Evolutionary conservation across 2,888 invertebrate genomes (phyloP), one percentile per base, ranked within the genome.

Genomic region (Lochmaea capreae): DNA sequence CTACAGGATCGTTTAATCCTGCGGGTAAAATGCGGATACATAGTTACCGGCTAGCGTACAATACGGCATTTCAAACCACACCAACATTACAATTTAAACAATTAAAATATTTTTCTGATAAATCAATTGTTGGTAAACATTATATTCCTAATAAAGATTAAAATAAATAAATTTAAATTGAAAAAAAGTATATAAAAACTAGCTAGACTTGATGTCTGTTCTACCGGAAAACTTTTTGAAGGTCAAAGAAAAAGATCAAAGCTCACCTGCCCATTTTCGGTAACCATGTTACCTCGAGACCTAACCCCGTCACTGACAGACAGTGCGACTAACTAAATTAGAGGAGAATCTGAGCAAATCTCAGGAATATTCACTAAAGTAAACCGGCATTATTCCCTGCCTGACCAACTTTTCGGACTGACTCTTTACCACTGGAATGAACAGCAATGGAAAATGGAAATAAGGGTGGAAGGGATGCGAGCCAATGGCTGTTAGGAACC

Each of bases 201-300:
- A 33, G 5, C 33, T 33, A 58, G 12, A 42, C 43, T 63, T 16
- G 1, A 63, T n/a, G 18, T 42, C 12, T 12, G 2, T 63, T 9
- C 10, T n/a, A 54, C 16, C 9, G 16, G 54, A 10, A 54, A 65
- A 18, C 11, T 33, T 33, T 26, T 43, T 65, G 63, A 70, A 70
- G 70, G 70, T 70, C 70, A 70, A 42, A 62, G 58, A 72, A 70
- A 26, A 26, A 26, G 4, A 1, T 6, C 33, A 18, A 12, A 11
- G 65, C 84, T 81, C 80, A 87, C 87, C 87, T 86, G 87, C 65
- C 86, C 87, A 81, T 87, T 87, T 81, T 87, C 86, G 42, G 87
- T 87, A 68, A 87, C 87, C 87, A 87, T 87, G 80, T 78, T 76
- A 78, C 75, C 39, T 59, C n/a, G 71, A 22, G 18, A 63, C 74